Evolutionary conservation across 2,797 vertebrate species (phyloP).

Genomic region (Alosa sapidissima): DNA sequence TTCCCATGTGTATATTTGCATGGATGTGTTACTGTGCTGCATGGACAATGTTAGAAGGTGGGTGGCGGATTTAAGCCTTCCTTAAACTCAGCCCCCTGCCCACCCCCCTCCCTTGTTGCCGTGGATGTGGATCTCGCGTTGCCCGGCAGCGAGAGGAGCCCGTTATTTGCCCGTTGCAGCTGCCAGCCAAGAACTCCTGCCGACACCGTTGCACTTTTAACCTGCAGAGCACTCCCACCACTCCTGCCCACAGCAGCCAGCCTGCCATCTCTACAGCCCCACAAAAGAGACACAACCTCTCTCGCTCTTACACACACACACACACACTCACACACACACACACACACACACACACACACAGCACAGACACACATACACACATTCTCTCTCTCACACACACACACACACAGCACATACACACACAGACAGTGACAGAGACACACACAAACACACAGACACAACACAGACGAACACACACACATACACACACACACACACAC

Average conservation of each 20-base stretch:
- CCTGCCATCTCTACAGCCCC: background rate
- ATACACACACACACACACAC: too few relatives aligned
- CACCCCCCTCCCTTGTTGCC: constrained; percentile 60
- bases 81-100: background rate
- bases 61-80: constrained; percentile 53
- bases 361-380: too few relatives aligned
- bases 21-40: background rate
- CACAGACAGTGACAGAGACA: too few relatives aligned
- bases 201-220: background rate
- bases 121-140: constrained; percentile 64
- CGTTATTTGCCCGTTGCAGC: background rate
- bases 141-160: constrained; percentile 35
- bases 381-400: background rate
- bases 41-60: constrained; percentile 20
- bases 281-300: background rate
- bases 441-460: too few relatives aligned
- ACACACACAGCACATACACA: background rate
- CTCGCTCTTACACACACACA: too few relatives aligned
- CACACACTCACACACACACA: background rate
- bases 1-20: background rate
- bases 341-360: background rate
- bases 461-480: too few relatives aligned
- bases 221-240: background rate
- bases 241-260: background rate
- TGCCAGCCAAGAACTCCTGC: constrained; percentile 26